A percentile compares a stretch with the other conserved stretches of the same genome.
These are phyloP conservation scores for Alca torda DNA, from an alignment of 2,797 vertebrate genomes.

Conservation along the genomic window DNA sequence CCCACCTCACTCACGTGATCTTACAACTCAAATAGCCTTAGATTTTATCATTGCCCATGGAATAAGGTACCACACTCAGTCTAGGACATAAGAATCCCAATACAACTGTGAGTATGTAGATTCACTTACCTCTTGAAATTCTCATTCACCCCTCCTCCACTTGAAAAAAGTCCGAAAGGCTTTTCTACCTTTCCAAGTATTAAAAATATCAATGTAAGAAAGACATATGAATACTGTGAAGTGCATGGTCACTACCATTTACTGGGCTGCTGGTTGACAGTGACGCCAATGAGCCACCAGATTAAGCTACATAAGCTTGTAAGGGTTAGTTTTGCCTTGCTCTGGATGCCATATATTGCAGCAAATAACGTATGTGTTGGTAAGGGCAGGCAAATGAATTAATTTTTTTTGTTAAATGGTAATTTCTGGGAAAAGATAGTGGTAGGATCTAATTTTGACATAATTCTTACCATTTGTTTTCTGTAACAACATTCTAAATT, in stretches of 20 bases:
- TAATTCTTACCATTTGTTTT: not conserved
- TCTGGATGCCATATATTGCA: not conserved
- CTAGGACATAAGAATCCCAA: not conserved
- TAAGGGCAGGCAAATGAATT: conserved; percentile 3
- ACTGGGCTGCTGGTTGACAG: not conserved
- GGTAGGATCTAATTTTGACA: not conserved
- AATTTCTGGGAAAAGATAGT: not conserved
- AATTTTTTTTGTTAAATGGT: not conserved
- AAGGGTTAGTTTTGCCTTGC: not conserved
- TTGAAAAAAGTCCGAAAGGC: not conserved
- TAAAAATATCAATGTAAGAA: not conserved
- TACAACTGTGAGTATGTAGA: not conserved
- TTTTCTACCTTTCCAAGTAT: not conserved
- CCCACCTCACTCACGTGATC: not conserved
- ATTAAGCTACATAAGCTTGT: not conserved
- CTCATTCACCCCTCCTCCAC: not conserved
- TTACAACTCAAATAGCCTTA: not conserved
- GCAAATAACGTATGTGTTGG: not conserved
- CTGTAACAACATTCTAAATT: not conserved
- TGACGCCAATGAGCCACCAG: not conserved
- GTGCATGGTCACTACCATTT: not conserved
- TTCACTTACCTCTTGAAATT: not conserved
- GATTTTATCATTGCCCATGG: not conserved
- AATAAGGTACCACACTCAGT: not conserved
- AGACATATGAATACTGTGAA: not conserved